Evolutionary conservation across 2,888 invertebrate genomes (phyloP).

Genomic region (Prosopocoilus inquinatus): DNA sequence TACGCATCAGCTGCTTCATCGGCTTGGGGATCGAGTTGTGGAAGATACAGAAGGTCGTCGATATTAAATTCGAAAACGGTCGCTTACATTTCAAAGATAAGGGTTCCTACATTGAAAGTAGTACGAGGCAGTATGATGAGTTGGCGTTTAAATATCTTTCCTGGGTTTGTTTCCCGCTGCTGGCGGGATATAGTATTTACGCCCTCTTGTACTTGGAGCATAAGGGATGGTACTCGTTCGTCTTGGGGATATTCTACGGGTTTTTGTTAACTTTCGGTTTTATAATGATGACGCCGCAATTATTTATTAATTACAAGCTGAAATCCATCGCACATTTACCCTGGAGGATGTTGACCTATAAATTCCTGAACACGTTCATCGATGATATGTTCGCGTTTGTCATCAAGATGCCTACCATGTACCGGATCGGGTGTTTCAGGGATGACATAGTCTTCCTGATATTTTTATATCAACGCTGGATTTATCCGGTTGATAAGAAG

Average conservation of each 20-base stretch:
- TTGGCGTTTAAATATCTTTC: constrained; percentile 96
- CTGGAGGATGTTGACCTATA: constrained; percentile 99
- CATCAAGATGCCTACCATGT: constrained; percentile 99
- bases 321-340: constrained; percentile 99
- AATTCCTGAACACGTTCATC: constrained; percentile 98
- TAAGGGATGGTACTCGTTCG: constrained; percentile 99
- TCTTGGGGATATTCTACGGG: constrained; percentile 95
- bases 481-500: constrained; percentile 94
- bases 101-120: constrained; percentile 93
- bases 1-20: constrained; percentile 90
- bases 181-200: constrained; percentile 92
- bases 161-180: constrained; percentile 92
- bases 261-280: constrained; percentile 98
- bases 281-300: constrained; percentile 99
- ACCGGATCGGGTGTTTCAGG: constrained; percentile 95
- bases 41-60: constrained; percentile 97
- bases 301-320: constrained; percentile 99
- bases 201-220: constrained; percentile 95
- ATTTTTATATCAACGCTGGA: constrained; percentile 98
- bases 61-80: constrained; percentile 80
- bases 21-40: constrained; percentile 96
- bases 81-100: constrained; percentile 84
- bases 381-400: constrained; percentile 99
- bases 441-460: constrained; percentile 99
- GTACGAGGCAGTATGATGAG: constrained; percentile 91